Percentiles rank a stretch among this genome's conserved stretches.
phyloP scores from a whole-genome alignment of 2,113 vertebrate species.

The Mionectes macconnelli region DNA sequence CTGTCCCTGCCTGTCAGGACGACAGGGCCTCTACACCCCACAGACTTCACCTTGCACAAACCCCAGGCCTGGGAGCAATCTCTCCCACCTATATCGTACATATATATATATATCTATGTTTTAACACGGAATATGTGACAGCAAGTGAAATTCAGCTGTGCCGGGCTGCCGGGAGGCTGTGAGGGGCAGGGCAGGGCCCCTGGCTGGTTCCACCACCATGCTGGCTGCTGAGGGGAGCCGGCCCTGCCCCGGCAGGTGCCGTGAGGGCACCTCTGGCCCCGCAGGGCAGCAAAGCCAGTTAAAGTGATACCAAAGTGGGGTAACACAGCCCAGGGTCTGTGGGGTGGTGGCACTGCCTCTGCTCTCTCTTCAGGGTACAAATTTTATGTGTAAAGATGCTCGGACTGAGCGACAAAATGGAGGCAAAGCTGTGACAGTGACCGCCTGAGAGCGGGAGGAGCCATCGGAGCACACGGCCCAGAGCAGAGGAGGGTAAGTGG shows the following conservation, averaged over 20 bases:
- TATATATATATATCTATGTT: background rate
- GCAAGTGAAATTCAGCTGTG: background rate
- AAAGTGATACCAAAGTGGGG: background rate
- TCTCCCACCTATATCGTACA: background rate
- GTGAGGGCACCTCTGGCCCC: background rate
- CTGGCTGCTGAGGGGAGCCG: background rate
- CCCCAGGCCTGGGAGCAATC: background rate
- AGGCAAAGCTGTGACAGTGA: background rate
- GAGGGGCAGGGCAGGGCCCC: background rate
- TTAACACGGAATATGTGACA: background rate
- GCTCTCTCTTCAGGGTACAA: background rate
- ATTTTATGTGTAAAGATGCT: background rate
- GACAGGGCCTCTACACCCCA: background rate
- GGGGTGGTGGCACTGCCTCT: too few relatives aligned
- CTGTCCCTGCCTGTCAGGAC: background rate
- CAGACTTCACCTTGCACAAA: background rate
- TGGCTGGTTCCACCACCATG: background rate
- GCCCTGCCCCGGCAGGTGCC: rapidly evolving
- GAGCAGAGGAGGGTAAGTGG: background rate
- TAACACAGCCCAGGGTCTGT: background rate
- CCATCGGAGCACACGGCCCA: background rate
- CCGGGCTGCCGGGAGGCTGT: rapidly evolving
- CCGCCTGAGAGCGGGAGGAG: background rate
- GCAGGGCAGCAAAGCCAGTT: background rate
- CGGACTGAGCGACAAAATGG: background rate